Percentiles rank a stretch among this genome's conserved stretches.
Evolutionary conservation across 2,797 vertebrate species (phyloP).

Genomic region (Falco novaeseelandiae): DNA sequence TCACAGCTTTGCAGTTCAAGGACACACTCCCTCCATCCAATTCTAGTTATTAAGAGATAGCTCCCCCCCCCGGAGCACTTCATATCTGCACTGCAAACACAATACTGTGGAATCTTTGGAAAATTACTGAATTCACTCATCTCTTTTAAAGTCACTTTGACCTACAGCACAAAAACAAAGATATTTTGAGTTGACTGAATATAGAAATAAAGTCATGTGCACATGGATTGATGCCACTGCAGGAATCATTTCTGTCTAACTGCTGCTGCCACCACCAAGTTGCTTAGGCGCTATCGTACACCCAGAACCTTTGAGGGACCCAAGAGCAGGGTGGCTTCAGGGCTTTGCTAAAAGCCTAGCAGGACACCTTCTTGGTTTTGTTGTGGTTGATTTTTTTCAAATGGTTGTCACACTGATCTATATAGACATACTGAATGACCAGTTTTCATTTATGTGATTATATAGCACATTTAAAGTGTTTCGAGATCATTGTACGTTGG

Average conservation of each 20-base stretch:
- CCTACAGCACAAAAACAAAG: background rate
- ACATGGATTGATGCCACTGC: background rate
- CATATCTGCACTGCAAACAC: background rate
- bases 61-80: slow-evolving; percentile 56
- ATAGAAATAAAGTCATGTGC: background rate
- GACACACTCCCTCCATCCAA: background rate
- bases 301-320: background rate
- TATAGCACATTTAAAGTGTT: background rate
- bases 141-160: background rate
- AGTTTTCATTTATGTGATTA: background rate
- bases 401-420: background rate
- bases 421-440: background rate
- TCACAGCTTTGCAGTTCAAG: background rate
- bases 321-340: background rate
- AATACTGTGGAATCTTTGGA: background rate
- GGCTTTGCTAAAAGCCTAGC: background rate
- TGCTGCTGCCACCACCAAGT: rapidly evolving
- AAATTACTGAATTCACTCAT: background rate
- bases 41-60: background rate
- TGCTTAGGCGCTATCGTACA: rapidly evolving
- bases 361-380: background rate
- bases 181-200: background rate
- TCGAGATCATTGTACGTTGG: background rate
- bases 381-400: background rate
- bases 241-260: background rate